These are phyloP conservation scores for Psittacula echo DNA, from an alignment of 2,797 vertebrate species.

Conservation along the genomic window DNA sequence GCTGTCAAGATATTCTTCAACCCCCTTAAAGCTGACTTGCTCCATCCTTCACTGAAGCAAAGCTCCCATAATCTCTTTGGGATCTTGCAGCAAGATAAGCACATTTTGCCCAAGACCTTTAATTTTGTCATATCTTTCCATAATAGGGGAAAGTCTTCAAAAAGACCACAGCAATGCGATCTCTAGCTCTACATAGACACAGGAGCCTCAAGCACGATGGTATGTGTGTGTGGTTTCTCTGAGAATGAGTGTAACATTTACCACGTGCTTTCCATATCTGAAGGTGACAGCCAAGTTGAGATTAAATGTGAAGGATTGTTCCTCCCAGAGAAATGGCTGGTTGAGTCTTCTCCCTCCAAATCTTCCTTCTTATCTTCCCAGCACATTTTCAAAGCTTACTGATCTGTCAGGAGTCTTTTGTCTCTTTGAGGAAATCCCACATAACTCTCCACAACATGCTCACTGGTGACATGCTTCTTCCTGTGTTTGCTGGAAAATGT, in stretches of 20 bases:
- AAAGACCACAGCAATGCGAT: not conserved
- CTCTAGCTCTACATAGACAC: not conserved
- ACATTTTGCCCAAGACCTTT: not conserved
- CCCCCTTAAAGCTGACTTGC: not conserved
- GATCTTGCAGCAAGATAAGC: not conserved
- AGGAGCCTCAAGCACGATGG: not conserved
- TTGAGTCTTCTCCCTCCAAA: not conserved
- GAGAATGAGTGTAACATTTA: not conserved
- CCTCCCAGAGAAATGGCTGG: not conserved
- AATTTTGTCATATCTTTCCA: not conserved
- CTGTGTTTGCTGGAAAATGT: not conserved
- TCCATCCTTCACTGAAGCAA: not conserved
- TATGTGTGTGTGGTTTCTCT: not conserved
- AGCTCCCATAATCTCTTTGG: not conserved
- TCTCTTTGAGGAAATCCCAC: not conserved
- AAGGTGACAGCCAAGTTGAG: not conserved
- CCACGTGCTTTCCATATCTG: not conserved
- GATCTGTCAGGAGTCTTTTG: not conserved
- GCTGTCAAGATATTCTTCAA: not conserved
- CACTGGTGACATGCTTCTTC: too few species aligned
- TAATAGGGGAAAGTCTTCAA: not conserved
- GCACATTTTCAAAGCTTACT: not conserved
- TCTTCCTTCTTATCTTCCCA: not conserved
- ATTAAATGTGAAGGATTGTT: not conserved
- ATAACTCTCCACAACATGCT: rapidly evolving